These are phyloP conservation scores for Pomatostomus ruficeps DNA, from an alignment of 2,113 vertebrate species.

Conservation along the genomic window DNA sequence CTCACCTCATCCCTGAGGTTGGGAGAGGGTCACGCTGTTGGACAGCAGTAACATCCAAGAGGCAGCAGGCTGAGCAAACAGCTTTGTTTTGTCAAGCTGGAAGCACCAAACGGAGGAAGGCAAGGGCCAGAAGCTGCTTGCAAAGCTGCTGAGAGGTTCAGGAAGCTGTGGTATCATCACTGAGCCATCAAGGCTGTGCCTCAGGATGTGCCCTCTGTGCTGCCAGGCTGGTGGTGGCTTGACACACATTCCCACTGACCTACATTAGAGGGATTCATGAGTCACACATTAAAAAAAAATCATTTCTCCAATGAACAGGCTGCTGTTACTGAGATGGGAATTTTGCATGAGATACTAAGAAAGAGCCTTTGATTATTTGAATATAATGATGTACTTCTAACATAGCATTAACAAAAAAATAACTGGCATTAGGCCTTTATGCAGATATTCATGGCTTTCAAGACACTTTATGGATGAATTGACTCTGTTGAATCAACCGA, in stretches of 20 bases:
- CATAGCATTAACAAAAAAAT: background rate
- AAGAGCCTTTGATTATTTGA: background rate
- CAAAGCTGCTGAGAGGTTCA: background rate
- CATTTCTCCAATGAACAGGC: background rate
- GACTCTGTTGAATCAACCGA: background rate
- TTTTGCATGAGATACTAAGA: background rate
- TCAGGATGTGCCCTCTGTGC: background rate
- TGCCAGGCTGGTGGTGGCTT: background rate
- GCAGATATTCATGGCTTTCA: background rate
- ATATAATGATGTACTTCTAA: background rate
- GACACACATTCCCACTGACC: background rate
- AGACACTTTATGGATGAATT: background rate
- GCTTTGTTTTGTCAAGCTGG: background rate
- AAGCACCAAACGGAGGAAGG: background rate
- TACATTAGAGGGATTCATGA: background rate
- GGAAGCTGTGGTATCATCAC: background rate
- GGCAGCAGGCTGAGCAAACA: background rate
- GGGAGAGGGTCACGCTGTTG: background rate
- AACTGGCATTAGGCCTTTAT: background rate
- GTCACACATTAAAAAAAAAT: background rate
- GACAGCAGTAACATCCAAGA: background rate
- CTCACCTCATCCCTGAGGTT: rapidly evolving
- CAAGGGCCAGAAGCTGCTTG: background rate
- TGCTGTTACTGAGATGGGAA: background rate
- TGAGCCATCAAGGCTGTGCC: background rate